Base-by-base conservation (phyloP, 2,797 vertebrate species). In the Linurgus olivaceus region DNA sequence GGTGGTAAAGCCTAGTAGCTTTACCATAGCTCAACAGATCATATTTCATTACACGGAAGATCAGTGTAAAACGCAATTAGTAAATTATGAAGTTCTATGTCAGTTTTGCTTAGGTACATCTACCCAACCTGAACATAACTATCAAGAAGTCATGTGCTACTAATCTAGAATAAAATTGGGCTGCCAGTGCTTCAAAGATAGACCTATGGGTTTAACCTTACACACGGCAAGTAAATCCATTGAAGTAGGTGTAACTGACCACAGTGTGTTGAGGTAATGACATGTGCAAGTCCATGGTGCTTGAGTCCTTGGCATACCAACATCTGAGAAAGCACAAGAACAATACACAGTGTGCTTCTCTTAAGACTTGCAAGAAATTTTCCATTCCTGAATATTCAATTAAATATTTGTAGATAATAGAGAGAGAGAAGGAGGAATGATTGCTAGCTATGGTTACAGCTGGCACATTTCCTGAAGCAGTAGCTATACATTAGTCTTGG, bases 401-500 rank as follows among this genome's bases (percentile, higher is more conserved):
- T 73, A 59, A 93, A 50, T 88, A 81, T 66, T 76, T 83, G 35
- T 58, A 62, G 78, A 81, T 44, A 72, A 72, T 86, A 73, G 52
- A 15, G 13, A 37, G 13, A 37, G 62, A 42, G 62, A 89, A 94
- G 76, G 28, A 85, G 38, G 58, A 88, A 79, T 50, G 61, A 58
- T 62, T 92, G n/a, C 68, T 66, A 68, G 57, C 66, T 70, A 31
- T 94, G 20, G 71, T 83, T 93, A 58, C 76, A 95, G 85, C 70
- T 76, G 85, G 96, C 94, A 82, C 25, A 10, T 44, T 93, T 97
- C 94, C 93, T 90, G 55, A 85, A 86, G 57, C 88, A 97, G 92
- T 90, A 93, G 94, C 86, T 96, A 93, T 96, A 76, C 97, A 71
- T 98, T 97, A 97, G 83, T 70, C 92, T 98, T 98, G 97, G 97